Evolutionary conservation across 2,888 invertebrate genomes (phyloP).

Genomic region (Frankliniella intonsa): DNA sequence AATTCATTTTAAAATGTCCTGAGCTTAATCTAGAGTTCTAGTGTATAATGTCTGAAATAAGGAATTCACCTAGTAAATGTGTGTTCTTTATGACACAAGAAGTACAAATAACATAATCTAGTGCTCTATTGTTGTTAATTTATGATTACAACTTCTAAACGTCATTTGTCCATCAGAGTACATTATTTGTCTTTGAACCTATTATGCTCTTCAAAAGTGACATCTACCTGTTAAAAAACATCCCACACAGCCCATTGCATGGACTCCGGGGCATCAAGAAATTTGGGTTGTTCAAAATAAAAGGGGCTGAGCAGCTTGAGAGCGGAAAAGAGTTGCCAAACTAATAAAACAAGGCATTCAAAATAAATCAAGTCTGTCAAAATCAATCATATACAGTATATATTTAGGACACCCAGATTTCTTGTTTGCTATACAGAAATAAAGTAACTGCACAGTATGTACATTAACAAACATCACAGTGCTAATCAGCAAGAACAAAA

Average conservation of each 20-base stretch:
- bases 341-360: not conserved
- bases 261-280: not conserved
- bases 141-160: not conserved
- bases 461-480: not conserved
- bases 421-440: not conserved
- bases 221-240: too few species aligned
- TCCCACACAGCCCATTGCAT: not conserved
- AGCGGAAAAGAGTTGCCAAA: not conserved
- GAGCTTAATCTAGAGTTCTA: not conserved
- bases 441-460: not conserved
- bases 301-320: not conserved
- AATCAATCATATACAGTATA: not conserved
- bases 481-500: not conserved
- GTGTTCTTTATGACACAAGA: not conserved
- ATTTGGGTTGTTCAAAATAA: not conserved
- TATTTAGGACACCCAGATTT: not conserved
- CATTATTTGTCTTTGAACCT: not conserved
- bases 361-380: not conserved
- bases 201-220: too few species aligned
- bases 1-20: not conserved
- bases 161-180: not conserved
- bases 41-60: not conserved
- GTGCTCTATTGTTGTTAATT: not conserved
- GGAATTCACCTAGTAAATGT: not conserved
- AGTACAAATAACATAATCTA: slow-evolving; percentile 13